Conservation (phyloP, 2,888 invertebrate genomes). For the Priocnemis perturbator region DNA sequence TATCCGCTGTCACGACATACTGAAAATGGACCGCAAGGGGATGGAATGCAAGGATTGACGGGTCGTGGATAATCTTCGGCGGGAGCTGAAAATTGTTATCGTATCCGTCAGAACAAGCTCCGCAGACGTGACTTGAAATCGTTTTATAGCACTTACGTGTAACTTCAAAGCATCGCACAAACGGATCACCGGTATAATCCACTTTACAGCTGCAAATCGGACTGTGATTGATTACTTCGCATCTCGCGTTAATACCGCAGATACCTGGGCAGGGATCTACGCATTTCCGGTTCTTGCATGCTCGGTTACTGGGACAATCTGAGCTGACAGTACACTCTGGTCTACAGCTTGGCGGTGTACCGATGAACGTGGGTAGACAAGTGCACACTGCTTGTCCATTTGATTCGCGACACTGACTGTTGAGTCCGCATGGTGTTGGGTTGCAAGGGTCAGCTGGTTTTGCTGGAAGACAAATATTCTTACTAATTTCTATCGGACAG, state of each 20-base stretch:
- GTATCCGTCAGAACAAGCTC: background rate
- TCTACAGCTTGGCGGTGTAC: constrained; percentile 81
- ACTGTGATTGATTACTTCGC: constrained; percentile 76
- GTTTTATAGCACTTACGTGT: constrained; percentile 40
- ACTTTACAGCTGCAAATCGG: constrained; percentile 76
- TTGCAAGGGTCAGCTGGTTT: constrained; percentile 77
- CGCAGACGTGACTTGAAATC: background rate
- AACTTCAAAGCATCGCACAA: constrained; percentile 68
- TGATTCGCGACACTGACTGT: constrained; percentile 82
- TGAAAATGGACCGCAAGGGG: constrained; percentile 90
- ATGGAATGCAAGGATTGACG: constrained; percentile 84
- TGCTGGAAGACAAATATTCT: constrained; percentile 51
- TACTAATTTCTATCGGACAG: constrained; percentile 60
- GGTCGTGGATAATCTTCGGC: constrained; percentile 37
- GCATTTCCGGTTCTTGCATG: constrained; percentile 82
- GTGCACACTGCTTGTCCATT: constrained; percentile 80
- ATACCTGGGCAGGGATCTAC: constrained; percentile 81
- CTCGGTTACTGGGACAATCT: constrained; percentile 80
- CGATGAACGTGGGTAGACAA: constrained; percentile 79
- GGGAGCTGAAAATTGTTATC: constrained; percentile 59
- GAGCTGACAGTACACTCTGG: constrained; percentile 82
- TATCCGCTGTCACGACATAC: constrained; percentile 83
- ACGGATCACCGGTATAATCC: constrained; percentile 77
- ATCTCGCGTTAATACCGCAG: constrained; percentile 79
- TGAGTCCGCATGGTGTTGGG: constrained; percentile 83